Evolutionary conservation across 1,140 invertebrate genomes (phyloP), one percentile per base, ranked within the genome.

Genomic region (Heliconius melpomene): DNA sequence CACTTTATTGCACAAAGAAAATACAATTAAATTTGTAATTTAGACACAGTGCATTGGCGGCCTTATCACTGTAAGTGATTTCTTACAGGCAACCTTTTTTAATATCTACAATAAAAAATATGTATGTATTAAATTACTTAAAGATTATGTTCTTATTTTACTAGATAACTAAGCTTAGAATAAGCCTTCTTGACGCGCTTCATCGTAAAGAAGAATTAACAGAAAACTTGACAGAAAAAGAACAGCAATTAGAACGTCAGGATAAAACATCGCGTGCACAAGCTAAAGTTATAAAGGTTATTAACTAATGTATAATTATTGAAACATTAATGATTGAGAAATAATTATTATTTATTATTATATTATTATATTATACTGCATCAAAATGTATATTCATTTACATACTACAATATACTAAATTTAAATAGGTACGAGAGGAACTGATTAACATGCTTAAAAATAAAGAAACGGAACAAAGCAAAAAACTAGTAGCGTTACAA

Each of bases 161-260:
- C 40, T 84, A 95, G 86, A 90, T 95, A n/a, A 90, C 93, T 80
- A 93, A 94, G 78, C 78, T 95, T 9, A 90, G 87, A 54, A 92
- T 92, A 81, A 89, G 82, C 71, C 85, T 95, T 16, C 81, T 93
- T 18, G 94, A 95, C 50, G 79, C 89, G 0, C 89, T 88, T 7
- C 89, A 88, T 38, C 91, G 90, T 7, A 95, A 95, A 20, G 91
- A 94, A 52, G 91, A 95, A 60, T 82, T 95, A n/a, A 88, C 94
- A 13, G 93, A 92, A 38, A 82, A 86, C 29, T 72, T 96, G 23
- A 85, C 90, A 9, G 90, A 95, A 72, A 95, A 95, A 75, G 93
- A 95, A 20, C 91, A 95, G 38, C 92, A 95, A 74, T 80, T 95
- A 2, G 95, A 95, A 75, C 93, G 95, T 71, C 94, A 95, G 77